A percentile compares a stretch with the other conserved stretches of the same genome.
phyloP scores from a whole-genome alignment of 1,140 invertebrate genomes.

The Zaprionus tsacasi region DNA sequence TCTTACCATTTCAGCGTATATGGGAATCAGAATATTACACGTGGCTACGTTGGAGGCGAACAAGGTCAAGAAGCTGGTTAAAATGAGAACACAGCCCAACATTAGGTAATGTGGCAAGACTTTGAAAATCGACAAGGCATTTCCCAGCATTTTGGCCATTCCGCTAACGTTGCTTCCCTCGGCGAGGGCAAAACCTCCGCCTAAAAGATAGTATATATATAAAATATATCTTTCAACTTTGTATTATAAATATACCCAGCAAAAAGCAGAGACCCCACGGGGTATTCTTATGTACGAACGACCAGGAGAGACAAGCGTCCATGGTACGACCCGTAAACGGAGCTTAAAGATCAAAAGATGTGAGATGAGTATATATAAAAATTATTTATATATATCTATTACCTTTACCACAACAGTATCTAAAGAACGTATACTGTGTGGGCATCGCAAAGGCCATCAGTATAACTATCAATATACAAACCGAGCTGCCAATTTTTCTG shows the following conservation, averaged over 20 bases:
- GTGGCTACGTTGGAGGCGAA: slow-evolving; percentile 93
- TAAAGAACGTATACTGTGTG: slow-evolving; percentile 85
- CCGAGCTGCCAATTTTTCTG: slow-evolving; percentile 89
- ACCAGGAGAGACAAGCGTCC: slow-evolving; percentile 64
- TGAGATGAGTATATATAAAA: not conserved
- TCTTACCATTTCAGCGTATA: slow-evolving; percentile 84
- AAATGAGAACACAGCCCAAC: slow-evolving; percentile 84
- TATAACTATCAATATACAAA: slow-evolving; percentile 90
- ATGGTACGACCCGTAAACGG: slow-evolving; percentile 52
- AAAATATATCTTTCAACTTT: not conserved
- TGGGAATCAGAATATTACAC: slow-evolving; percentile 91
- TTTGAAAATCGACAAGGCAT: slow-evolving; percentile 86
- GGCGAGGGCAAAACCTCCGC: slow-evolving; percentile 95
- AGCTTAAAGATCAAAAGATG: slow-evolving; percentile 30
- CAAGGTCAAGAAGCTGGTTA: slow-evolving; percentile 87
- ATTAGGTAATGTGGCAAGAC: slow-evolving; percentile 85
- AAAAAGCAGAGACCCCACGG: slow-evolving; percentile 62
- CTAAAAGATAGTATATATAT: slow-evolving; percentile 57
- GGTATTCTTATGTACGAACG: slow-evolving; percentile 46
- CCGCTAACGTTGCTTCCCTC: slow-evolving; percentile 91
- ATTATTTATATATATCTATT: not conserved
- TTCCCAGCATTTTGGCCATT: slow-evolving; percentile 90
- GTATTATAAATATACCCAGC: slow-evolving; percentile 41
- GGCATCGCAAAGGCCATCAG: slow-evolving; percentile 91
- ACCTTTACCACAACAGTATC: slow-evolving; percentile 61